Evolutionary conservation across 2,797 vertebrate genomes (phyloP).

Genomic region (Sebastes trivittatus): DNA sequence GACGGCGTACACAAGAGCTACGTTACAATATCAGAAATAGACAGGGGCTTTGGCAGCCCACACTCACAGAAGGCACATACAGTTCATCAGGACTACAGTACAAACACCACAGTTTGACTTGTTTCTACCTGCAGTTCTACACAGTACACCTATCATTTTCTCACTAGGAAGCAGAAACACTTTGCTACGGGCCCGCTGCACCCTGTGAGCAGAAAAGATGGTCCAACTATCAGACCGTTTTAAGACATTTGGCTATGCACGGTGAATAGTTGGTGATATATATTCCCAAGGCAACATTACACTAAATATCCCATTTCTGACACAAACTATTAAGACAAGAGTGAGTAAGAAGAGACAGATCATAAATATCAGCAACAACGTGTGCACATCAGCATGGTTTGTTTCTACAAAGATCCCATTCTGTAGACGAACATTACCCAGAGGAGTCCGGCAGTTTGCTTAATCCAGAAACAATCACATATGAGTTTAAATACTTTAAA

Average conservation of each 20-base stretch:
- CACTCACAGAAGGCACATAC: constrained; percentile 62
- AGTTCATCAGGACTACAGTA: constrained; percentile 15
- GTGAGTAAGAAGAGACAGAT: not conserved
- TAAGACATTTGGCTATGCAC: constrained; percentile 1
- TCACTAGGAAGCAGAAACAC: not conserved
- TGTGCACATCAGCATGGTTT: constrained; percentile 10
- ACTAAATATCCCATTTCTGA: constrained; percentile 12
- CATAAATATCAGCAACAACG: not conserved
- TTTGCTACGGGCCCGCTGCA: constrained; percentile 1
- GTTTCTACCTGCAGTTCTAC: not conserved
- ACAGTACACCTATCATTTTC: not conserved
- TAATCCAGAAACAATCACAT: not conserved
- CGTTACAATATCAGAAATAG: constrained; percentile 30
- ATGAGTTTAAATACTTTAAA: not conserved
- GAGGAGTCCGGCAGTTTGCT: not conserved
- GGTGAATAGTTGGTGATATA: not conserved
- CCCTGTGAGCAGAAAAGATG: not conserved
- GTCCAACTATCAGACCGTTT: not conserved
- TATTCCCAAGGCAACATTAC: constrained; percentile 18
- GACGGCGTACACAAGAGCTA: not conserved
- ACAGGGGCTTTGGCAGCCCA: constrained; percentile 9
- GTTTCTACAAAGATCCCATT: not conserved
- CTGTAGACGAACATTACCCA: not conserved
- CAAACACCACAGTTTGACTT: not conserved
- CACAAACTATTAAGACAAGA: constrained; percentile 9